These are phyloP conservation scores for Tapirus terrestris DNA, from an alignment of 2,113 vertebrate genomes.

Conservation along the genomic window DNA sequence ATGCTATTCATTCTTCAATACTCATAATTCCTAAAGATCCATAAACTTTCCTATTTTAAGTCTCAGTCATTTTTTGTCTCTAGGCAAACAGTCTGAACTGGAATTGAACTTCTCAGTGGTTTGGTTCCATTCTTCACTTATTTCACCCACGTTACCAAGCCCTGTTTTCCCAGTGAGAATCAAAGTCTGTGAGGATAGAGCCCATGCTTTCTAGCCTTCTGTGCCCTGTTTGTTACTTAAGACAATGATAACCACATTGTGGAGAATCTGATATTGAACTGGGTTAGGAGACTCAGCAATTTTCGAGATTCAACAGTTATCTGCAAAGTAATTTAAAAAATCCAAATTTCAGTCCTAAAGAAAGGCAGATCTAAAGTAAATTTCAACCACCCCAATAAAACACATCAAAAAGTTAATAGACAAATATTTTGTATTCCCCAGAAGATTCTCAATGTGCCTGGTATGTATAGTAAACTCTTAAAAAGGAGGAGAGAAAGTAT, in stretches of 20 bases:
- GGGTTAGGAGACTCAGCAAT: background rate
- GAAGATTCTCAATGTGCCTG: background rate
- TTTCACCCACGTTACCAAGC: background rate
- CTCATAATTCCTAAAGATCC: background rate
- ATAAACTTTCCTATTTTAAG: background rate
- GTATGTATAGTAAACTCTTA: background rate
- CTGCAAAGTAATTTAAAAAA: background rate
- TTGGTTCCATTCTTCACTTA: slow-evolving; percentile 26
- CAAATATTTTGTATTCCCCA: slow-evolving; percentile 1
- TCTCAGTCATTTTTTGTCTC: background rate
- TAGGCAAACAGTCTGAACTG: background rate
- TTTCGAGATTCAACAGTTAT: background rate
- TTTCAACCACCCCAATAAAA: slow-evolving; percentile 12
- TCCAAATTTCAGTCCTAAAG: slow-evolving; percentile 24
- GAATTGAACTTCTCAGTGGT: background rate
- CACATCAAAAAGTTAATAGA: background rate
- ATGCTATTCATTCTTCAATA: background rate
- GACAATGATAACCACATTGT: background rate
- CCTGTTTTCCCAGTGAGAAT: background rate
- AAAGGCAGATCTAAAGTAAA: slow-evolving; percentile 11
- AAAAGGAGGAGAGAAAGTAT: background rate
- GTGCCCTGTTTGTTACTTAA: background rate
- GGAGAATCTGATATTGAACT: background rate
- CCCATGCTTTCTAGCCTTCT: background rate
- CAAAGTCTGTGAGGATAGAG: background rate